phyloP scores from a whole-genome alignment of 2,888 invertebrate species.

The Ectropis crepuscularia region DNA sequence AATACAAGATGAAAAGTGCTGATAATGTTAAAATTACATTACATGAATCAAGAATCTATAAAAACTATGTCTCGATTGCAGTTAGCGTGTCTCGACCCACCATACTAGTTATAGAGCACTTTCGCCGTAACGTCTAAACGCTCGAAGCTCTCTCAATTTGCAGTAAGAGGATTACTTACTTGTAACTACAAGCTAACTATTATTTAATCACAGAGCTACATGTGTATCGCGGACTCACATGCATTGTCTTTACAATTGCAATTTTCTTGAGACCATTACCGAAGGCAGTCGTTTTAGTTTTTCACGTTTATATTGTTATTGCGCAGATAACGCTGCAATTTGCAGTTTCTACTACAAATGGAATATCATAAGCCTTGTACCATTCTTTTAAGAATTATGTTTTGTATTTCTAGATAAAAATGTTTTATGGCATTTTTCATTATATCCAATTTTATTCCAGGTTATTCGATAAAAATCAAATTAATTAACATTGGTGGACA shows the following conservation, averaged over 20 bases:
- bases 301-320: slow-evolving; percentile 16
- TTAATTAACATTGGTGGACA: no score
- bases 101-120: neutral
- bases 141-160: slow-evolving; percentile 20
- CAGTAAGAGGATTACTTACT: slow-evolving; percentile 35
- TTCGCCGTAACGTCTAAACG: slow-evolving; percentile 12
- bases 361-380: slow-evolving; percentile 12
- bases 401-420: slow-evolving; percentile 1
- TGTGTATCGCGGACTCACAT: slow-evolving; percentile 23
- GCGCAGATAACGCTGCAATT: slow-evolving; percentile 14
- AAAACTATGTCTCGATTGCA: neutral
- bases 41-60: no score
- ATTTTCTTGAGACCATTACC: slow-evolving; percentile 21
- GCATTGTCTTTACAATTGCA: slow-evolving; percentile 22
- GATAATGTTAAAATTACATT: no score
- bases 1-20: no score
- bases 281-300: slow-evolving; percentile 16
- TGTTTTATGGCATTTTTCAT: neutral
- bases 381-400: slow-evolving; percentile 4
- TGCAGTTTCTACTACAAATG: slow-evolving; percentile 17
- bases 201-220: slow-evolving; percentile 30
- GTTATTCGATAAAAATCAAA: no score
- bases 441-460: no score
- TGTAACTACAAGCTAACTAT: slow-evolving; percentile 31
- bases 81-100: no score